phyloP scores from a whole-genome alignment of 2,797 vertebrate species.

The Selene dorsalis region DNA sequence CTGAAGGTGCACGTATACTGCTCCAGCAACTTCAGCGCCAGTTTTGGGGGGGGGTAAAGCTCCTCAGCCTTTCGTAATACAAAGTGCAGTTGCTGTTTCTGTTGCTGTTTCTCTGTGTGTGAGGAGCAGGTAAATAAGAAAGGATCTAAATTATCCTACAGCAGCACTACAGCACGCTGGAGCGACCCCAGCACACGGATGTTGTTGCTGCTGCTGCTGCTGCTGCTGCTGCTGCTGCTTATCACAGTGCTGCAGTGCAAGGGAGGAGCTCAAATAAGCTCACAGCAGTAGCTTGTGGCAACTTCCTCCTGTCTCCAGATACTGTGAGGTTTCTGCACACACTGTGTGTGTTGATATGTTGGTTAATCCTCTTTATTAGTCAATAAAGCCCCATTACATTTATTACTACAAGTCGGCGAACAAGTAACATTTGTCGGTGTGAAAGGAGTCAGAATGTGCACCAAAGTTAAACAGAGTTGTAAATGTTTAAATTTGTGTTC shows the following conservation, averaged over 20 bases:
- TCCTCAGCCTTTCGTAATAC: constrained; percentile 26
- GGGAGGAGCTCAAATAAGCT: constrained; percentile 69
- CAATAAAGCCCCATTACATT: constrained; percentile 53
- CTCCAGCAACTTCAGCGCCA: constrained; percentile 27
- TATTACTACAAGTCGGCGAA: constrained; percentile 38
- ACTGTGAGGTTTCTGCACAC: constrained; percentile 63
- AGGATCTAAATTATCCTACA: constrained; percentile 73
- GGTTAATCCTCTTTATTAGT: constrained; percentile 68
- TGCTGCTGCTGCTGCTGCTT: constrained; percentile 61
- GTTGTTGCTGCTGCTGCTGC: constrained; percentile 35
- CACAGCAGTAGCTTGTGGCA: constrained; percentile 68
- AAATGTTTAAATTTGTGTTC: neutral
- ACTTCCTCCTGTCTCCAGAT: constrained; percentile 66
- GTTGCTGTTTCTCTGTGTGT: constrained; percentile 42
- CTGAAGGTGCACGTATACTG: neutral
- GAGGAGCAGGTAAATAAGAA: constrained; percentile 68
- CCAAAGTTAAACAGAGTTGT: neutral
- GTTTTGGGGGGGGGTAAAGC: constrained; percentile 10
- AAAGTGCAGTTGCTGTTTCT: constrained; percentile 29
- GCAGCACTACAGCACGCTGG: constrained; percentile 56
- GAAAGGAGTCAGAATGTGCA: constrained; percentile 26
- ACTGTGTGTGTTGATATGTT: constrained; percentile 51
- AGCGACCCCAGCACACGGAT: constrained; percentile 60
- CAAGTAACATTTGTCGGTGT: constrained; percentile 31
- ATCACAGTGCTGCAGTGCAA: constrained; percentile 78